Base-by-base conservation (phyloP, 1,140 invertebrate species). In the Hyles vespertilio region DNA sequence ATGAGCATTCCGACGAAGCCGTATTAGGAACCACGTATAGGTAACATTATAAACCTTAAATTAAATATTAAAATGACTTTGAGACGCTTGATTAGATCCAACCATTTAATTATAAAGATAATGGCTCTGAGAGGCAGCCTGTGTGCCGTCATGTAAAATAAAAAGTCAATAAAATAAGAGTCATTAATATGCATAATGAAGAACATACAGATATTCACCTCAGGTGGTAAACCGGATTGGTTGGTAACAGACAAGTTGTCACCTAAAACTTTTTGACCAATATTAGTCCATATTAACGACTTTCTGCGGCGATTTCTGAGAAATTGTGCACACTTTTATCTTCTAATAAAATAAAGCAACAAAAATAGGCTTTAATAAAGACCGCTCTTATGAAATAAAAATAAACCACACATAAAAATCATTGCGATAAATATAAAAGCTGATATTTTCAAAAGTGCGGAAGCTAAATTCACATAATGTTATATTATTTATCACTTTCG, bases 201-300 rank as follows among this genome's bases (percentile, higher is more conserved):
- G 65, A 71, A 77, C 57, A 61, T 69, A 63, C 72, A 74, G 83
- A 77, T 40, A 75, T 73, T 78, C 72, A 77, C 68, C 69, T 82
- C 84, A 87, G 80, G 82, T 87, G 84, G 74, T 72, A 81, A 85
- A 87, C 84, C 81, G 81, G 84, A 72, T 80, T 69, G 76, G 74
- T 60, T 83, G 74, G 72, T 65, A 81, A 83, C 82, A 81, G 81
- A 84, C 82, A 73, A 66, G 63, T 77, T 84, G 84, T 84, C 82
- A 82, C 79, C 76, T 74, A 65, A 58, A 59, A 48, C n/a, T 51
- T 69, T 62, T 62, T 57, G 52, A 61, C 56, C 47, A 72, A 62
- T 68, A 59, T 64, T 49, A 61, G 50, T 65, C 46, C 58, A 56
- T 59, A 69, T 62, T 67, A 71, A 68, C 71, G 63, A 66, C 60